phyloP scores from a whole-genome alignment of 1,140 invertebrate genomes.

The Harlomillsia oculata region DNA sequence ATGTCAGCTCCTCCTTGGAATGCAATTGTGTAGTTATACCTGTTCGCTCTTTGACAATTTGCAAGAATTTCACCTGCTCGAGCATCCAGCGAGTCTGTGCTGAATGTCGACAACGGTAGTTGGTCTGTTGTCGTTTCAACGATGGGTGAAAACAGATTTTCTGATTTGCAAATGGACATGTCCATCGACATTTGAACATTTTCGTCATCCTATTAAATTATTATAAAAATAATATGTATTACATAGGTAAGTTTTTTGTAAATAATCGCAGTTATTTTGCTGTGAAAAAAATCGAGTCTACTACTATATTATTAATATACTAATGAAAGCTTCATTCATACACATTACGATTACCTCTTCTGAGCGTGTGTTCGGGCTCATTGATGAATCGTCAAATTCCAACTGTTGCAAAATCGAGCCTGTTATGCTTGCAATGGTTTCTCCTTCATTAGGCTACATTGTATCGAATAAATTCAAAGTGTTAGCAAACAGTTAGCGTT shows the following conservation, averaged over 20 bases:
- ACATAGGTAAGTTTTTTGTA: background rate
- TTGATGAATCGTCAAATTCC: conserved; percentile 63
- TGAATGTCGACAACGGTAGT: conserved; percentile 58
- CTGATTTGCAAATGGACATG: conserved; percentile 80
- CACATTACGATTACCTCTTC: conserved; percentile 25
- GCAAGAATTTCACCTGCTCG: conserved; percentile 68
- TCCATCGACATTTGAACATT: conserved; percentile 58
- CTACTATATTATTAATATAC: background rate
- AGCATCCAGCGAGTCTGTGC: conserved; percentile 76
- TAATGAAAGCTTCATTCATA: background rate
- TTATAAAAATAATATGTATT: background rate
- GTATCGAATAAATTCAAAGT: too few species aligned
- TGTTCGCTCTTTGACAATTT: conserved; percentile 73
- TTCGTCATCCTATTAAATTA: conserved; percentile 48
- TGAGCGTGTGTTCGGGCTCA: conserved; percentile 42
- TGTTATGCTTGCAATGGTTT: conserved; percentile 70
- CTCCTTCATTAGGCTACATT: conserved; percentile 53
- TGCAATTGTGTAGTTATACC: conserved; percentile 88
- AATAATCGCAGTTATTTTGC: background rate
- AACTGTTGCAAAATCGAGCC: conserved; percentile 69
- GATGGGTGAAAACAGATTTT: conserved; percentile 79
- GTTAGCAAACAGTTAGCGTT: too few species aligned
- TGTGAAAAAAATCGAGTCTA: background rate
- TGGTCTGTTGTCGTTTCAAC: conserved; percentile 56
- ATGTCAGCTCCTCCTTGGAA: conserved; percentile 57